Evolutionary conservation across 2,113 vertebrate species (phyloP).

Genomic region (Bos indicus): DNA sequence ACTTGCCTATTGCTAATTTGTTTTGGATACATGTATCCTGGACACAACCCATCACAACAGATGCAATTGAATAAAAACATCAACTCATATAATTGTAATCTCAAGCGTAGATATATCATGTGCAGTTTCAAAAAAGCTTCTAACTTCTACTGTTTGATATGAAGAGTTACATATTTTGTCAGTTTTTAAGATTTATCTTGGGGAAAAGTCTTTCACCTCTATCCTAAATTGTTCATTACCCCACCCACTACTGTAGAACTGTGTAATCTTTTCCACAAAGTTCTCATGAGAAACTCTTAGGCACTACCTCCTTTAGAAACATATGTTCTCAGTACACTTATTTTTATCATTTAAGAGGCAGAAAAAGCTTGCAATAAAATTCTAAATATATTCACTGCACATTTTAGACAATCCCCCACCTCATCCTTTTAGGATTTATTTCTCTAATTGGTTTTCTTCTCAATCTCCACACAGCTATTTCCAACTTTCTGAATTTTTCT

Average conservation of each 20-base stretch:
- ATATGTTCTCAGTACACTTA: neutral
- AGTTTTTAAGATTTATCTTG: neutral
- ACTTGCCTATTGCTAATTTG: neutral
- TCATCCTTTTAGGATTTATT: neutral
- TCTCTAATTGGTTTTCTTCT: neutral
- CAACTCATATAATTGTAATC: neutral
- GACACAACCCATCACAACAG: neutral
- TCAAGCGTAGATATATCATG: neutral
- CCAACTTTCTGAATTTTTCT: neutral
- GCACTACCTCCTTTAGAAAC: neutral
- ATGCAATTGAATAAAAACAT: neutral
- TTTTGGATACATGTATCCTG: neutral
- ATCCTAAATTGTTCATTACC: neutral
- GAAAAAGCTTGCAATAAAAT: neutral
- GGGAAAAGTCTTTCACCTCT: neutral
- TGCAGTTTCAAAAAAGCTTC: neutral
- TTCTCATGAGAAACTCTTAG: neutral
- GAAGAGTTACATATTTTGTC: neutral
- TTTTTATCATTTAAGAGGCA: constrained; percentile 16
- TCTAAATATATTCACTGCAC: neutral
- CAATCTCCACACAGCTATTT: neutral
- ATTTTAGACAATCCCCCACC: neutral
- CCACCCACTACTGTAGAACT: neutral
- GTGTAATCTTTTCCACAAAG: neutral
- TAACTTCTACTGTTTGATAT: neutral